These are phyloP conservation scores for Palythoa heliodiscus DNA, from an alignment of 92 coral and sea anemone species.

Conservation along the genomic window DNA sequence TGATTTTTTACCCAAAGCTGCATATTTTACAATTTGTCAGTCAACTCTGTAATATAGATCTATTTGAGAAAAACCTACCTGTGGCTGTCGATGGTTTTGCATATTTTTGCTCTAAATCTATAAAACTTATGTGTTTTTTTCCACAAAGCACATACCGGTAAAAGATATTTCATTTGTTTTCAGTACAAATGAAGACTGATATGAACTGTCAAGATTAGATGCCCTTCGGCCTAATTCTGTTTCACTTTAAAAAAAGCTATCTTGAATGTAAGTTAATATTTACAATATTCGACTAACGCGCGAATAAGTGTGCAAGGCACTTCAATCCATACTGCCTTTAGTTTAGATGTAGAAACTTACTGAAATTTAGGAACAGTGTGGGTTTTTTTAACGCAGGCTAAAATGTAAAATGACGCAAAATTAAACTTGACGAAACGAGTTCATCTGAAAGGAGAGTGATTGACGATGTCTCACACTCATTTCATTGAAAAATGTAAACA, in stretches of 20 bases:
- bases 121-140: background rate
- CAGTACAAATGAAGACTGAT: constrained; percentile 32
- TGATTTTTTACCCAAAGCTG: background rate
- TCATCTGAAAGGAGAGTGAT: constrained; percentile 10
- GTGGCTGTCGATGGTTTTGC: background rate
- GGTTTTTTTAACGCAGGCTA: background rate
- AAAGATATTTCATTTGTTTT: constrained; percentile 10
- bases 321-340: background rate
- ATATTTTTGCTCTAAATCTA: background rate
- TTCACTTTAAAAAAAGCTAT: background rate
- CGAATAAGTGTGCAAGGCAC: background rate
- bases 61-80: background rate
- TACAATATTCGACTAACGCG: background rate
- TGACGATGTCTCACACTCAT: background rate
- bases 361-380: background rate
- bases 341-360: background rate
- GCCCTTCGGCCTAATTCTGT: constrained; percentile 3
- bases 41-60: background rate
- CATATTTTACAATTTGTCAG: background rate
- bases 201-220: background rate
- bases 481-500: constrained; percentile 9
- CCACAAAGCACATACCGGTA: background rate
- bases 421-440: constrained; percentile 3
- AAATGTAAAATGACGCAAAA: background rate
- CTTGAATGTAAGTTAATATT: background rate